phyloP scores from a whole-genome alignment of 2,797 vertebrate genomes.

The Melopsittacus undulatus region DNA sequence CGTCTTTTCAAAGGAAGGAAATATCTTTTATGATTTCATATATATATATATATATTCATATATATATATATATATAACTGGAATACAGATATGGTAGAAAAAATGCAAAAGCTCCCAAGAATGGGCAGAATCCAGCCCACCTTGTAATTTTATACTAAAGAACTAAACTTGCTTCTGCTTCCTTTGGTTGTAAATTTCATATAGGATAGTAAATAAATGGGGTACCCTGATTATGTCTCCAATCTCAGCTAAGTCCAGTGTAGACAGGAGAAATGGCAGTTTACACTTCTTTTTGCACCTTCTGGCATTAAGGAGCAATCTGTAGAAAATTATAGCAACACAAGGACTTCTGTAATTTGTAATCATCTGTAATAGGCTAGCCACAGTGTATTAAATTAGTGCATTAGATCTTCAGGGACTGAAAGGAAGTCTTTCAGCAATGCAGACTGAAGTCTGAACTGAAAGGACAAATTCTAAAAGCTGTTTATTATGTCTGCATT shows the following conservation, averaged over 20 bases:
- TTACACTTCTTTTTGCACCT: background rate
- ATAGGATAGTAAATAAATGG: background rate
- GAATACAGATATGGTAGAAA: background rate
- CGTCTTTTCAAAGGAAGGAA: background rate
- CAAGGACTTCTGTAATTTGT: slow-evolving; percentile 37
- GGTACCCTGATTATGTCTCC: background rate
- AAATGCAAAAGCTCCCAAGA: background rate
- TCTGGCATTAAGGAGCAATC: background rate
- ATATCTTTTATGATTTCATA: background rate
- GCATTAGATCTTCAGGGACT: slow-evolving; percentile 12
- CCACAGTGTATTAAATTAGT: background rate
- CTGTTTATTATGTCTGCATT: background rate
- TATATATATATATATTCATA: background rate
- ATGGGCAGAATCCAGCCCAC: background rate
- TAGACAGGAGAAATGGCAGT: background rate
- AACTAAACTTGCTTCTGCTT: background rate
- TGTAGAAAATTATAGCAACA: slow-evolving; percentile 37
- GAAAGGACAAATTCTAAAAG: background rate
- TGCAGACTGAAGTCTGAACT: background rate
- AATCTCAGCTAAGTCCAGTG: background rate
- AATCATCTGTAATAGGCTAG: slow-evolving; percentile 12
- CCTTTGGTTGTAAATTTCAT: background rate
- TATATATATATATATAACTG: background rate
- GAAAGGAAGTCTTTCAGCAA: background rate
- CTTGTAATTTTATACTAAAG: background rate